A percentile compares a stretch with the other conserved stretches of the same genome.
Evolutionary conservation across 2,797 vertebrate genomes (phyloP).

Genomic region (Hozukius guyotensis): DNA sequence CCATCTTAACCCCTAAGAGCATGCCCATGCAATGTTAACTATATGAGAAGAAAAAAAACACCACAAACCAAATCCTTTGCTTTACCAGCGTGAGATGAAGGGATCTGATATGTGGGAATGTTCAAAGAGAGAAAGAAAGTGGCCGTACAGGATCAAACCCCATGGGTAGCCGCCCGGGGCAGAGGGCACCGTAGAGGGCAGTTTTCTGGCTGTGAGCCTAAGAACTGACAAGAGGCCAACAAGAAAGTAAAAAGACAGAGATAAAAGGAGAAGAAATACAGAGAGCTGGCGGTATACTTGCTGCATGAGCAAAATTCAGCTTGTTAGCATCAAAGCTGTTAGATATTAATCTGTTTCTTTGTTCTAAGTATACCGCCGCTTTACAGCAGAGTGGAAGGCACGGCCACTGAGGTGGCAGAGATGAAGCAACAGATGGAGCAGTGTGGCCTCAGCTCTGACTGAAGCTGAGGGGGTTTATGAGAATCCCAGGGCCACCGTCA

Average conservation of each 20-base stretch:
- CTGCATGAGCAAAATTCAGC: not conserved
- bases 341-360: conserved; percentile 26
- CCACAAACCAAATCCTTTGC: not conserved
- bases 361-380: conserved; percentile 3
- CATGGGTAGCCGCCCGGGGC: not conserved
- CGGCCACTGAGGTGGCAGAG: conserved; percentile 12
- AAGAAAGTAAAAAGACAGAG: not conserved
- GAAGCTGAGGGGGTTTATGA: conserved; percentile 1
- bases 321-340: conserved; percentile 36
- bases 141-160: not conserved
- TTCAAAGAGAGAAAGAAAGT: not conserved
- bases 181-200: not conserved
- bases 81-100: not conserved
- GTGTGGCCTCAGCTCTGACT: conserved; percentile 10
- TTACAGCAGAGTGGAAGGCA: conserved; percentile 16
- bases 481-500: conserved; percentile 1
- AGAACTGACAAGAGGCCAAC: conserved; percentile 2
- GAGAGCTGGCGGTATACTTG: not conserved
- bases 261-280: conserved; percentile 1
- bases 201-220: not conserved
- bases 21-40: not conserved
- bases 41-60: not conserved
- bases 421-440: conserved; percentile 45
- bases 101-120: not conserved
- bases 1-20: not conserved